Base-by-base conservation (phyloP, 2,888 invertebrate genomes). In the Deroplatys truncata region DNA sequence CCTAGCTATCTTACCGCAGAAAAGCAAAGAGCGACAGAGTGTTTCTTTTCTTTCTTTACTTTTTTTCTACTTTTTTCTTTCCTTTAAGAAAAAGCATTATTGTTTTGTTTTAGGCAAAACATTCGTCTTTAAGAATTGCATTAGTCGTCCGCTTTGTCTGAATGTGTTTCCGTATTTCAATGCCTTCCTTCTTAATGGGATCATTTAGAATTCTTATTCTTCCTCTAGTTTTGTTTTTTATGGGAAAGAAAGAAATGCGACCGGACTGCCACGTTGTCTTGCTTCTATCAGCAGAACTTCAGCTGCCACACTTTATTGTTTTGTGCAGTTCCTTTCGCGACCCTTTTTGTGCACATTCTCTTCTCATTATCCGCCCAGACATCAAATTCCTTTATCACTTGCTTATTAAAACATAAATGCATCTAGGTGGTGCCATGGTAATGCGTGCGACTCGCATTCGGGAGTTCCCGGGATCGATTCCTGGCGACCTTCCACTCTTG, bases 171-270 rank as follows among this genome's bases (percentile, higher is more conserved):
- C 25, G 86, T 82, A 56, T 82, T 87, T 87, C 87, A 87, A 82
- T 87, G 87, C 87, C 15, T 72, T 28, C 87, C 43, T 86, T n/a
- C 72, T 35, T 87, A 87, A 87, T 87, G 87, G 87, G 82, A 87
- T 87, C 83, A 87, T 87, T 87, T 87, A 87, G 83, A 87, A 87
- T 87, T 85, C 85, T 72, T 72, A 72, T 72, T 20, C 56, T 72
- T 72, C 56, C 56, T 72, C 25, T 25, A 72, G 20, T 72, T 72
- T 20, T 72, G 56, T 72, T 72, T 72, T 72, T 72, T 72, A 25
- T 72, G 25, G 56, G 20, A 72, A 25, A 25, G 56, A 20, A 72
- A 72, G 56, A 72, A 72, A 72, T 72, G 20, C 5, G 56, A 72
- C 56, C 56, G 56, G 56, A 16, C 56, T 72, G 56, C 5, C 43